These are phyloP conservation scores for Platyscapa corneri DNA, from an alignment of 1,140 invertebrate genomes.

Conservation along the genomic window DNA sequence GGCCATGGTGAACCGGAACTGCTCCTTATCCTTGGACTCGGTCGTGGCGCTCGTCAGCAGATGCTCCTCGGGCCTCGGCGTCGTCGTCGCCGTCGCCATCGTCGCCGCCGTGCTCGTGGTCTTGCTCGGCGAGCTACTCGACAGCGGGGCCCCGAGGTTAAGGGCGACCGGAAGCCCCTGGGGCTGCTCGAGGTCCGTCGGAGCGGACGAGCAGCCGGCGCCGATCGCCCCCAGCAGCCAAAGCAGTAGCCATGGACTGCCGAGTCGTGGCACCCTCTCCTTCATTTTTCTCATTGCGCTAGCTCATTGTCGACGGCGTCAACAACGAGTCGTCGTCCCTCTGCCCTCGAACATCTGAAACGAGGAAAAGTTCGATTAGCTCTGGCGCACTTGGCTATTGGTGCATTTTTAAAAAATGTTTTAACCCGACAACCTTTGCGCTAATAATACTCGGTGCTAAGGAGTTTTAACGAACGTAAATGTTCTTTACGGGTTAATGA, in stretches of 20 bases:
- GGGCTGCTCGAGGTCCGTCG: constrained; percentile 51
- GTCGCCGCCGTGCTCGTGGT: neutral
- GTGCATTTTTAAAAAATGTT: too few relatives aligned
- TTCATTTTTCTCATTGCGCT: constrained; percentile 70
- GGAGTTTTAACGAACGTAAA: neutral
- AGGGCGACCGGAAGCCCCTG: constrained; percentile 17
- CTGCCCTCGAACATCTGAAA: neutral
- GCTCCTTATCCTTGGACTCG: too few relatives aligned
- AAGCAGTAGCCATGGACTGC: constrained; percentile 70
- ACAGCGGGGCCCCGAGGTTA: constrained; percentile 35
- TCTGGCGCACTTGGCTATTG: neutral
- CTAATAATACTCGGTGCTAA: neutral
- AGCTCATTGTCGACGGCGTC: constrained; percentile 67
- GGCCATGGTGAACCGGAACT: constrained; percentile 83
- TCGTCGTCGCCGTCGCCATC: too few relatives aligned
- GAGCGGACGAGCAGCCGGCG: constrained; percentile 63
- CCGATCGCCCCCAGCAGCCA: constrained; percentile 66
- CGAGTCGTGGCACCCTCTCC: constrained; percentile 63
- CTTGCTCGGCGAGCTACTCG: constrained; percentile 52
- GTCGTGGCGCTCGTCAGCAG: too few relatives aligned
- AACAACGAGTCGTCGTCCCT: neutral
- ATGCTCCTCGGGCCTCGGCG: constrained; percentile 47
- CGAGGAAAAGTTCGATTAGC: neutral
- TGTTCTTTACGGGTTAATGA: neutral
- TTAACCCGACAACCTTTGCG: neutral